Percentiles rank a stretch among this genome's conserved stretches.
Conservation (phyloP, 2,797 vertebrate genomes). For the Diplodus puntazzo region DNA sequence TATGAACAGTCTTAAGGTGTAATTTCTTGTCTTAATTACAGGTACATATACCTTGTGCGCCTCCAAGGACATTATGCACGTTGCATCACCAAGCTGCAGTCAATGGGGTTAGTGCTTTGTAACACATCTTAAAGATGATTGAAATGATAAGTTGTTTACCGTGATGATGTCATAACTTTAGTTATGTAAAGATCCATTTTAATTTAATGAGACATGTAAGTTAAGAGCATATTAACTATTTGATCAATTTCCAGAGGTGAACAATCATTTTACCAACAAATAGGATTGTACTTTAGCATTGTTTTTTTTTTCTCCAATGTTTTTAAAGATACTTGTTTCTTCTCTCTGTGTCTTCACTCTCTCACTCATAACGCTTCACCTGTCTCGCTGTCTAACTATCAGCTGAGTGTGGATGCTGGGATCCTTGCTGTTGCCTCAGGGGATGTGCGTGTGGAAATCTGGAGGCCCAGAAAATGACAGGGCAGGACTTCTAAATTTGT, state of each 20-base stretch:
- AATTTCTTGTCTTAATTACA: conserved; percentile 62
- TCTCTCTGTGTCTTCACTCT: neutral
- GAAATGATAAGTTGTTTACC: neutral
- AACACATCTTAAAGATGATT: neutral
- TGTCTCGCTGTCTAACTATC: conserved; percentile 7
- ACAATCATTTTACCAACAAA: neutral
- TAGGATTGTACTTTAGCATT: neutral
- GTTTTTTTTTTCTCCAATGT: too few species aligned
- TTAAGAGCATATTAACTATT: neutral
- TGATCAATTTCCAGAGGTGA: too few species aligned
- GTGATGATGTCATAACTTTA: neutral
- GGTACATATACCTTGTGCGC: conserved; percentile 92
- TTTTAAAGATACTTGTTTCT: conserved; percentile 2
- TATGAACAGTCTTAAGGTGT: neutral
- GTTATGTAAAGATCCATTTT: neutral
- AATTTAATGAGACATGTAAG: neutral
- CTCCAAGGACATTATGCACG: conserved; percentile 90
- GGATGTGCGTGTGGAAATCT: conserved; percentile 88
- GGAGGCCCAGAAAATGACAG: conserved; percentile 84
- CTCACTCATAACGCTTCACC: neutral
- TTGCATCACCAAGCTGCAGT: conserved; percentile 84
- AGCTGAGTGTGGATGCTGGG: conserved; percentile 91
- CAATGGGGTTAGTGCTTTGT: conserved; percentile 85
- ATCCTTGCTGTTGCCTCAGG: conserved; percentile 90
- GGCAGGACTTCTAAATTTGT: too few species aligned